Conservation (phyloP, 53 echinoderm and acorn worm species). For the Holothuria leucospilota region DNA sequence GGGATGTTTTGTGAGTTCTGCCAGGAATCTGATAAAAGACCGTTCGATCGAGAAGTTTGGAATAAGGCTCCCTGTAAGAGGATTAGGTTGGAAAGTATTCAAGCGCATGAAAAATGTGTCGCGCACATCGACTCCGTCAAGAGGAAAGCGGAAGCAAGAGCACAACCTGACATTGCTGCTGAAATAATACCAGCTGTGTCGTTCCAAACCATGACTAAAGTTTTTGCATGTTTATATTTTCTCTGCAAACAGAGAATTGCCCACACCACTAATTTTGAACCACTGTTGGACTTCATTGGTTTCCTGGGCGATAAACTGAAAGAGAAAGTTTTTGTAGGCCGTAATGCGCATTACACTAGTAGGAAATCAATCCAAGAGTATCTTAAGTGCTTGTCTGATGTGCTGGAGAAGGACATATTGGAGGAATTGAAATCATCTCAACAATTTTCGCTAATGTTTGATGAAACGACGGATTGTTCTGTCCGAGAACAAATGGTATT, state of each 20-base stretch:
- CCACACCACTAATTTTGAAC: constrained; percentile 35
- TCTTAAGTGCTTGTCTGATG: constrained; percentile 4
- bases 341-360: constrained; percentile 1
- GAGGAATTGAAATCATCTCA: constrained; percentile 24
- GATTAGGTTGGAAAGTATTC: constrained; percentile 30
- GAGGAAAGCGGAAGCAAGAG: background rate
- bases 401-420: constrained; percentile 29
- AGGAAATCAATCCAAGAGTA: constrained; percentile 20
- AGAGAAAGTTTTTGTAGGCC: background rate
- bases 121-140: constrained; percentile 8
- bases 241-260: constrained; percentile 49
- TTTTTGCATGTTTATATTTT: constrained; percentile 42
- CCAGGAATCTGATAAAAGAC: too few relatives aligned
- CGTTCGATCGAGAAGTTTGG: too few relatives aligned
- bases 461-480: constrained; percentile 55
- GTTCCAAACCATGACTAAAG: constrained; percentile 21
- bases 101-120: constrained; percentile 15
- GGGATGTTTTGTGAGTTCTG: too few relatives aligned
- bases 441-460: constrained; percentile 34
- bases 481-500: constrained; percentile 26
- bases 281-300: too few relatives aligned
- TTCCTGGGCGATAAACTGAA: background rate
- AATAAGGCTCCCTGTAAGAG: too few relatives aligned
- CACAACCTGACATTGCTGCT: constrained; percentile 10
- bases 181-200: constrained; percentile 5